Conservation (phyloP, 1,140 invertebrate genomes). For the Oryzaephilus surinamensis region DNA sequence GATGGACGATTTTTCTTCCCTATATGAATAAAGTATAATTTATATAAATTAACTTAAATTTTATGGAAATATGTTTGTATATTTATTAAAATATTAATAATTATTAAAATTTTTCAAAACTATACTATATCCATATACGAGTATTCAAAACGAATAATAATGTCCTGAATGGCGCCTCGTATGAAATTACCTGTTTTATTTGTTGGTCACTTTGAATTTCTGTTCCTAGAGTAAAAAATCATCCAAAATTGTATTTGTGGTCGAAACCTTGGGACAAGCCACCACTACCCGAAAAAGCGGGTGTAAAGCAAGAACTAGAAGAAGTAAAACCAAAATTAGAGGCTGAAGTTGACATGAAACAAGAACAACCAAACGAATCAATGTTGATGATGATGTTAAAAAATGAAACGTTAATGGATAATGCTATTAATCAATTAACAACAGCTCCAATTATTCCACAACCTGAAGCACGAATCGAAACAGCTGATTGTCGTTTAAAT, state of each 20-base stretch:
- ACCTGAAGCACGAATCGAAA: conserved; percentile 71
- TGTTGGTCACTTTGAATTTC: no score
- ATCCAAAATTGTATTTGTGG: conserved; percentile 78
- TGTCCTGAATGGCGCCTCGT: no score
- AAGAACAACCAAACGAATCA: conserved; percentile 16
- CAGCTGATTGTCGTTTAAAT: conserved; percentile 62
- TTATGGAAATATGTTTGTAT: no score
- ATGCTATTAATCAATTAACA: conserved; percentile 17
- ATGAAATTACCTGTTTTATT: no score
- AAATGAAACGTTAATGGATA: conserved; percentile 20
- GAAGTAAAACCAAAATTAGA: conserved; percentile 18
- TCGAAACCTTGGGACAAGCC: conserved; percentile 66
- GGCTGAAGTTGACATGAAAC: conserved; percentile 14
- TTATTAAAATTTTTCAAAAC: no score
- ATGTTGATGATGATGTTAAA: conserved; percentile 28
- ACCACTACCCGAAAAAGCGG: conserved; percentile 27
- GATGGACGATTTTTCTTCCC: no score
- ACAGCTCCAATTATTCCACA: conserved; percentile 46
- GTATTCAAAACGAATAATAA: no score
- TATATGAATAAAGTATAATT: no score
- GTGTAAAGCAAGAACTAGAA: conserved; percentile 11
- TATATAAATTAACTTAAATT: no score
- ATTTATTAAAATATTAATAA: no score
- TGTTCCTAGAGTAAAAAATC: conserved; percentile 57
- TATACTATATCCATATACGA: no score